These are phyloP conservation scores for Andricus curvator DNA, from an alignment of 2,888 invertebrate genomes.

Conservation along the genomic window DNA sequence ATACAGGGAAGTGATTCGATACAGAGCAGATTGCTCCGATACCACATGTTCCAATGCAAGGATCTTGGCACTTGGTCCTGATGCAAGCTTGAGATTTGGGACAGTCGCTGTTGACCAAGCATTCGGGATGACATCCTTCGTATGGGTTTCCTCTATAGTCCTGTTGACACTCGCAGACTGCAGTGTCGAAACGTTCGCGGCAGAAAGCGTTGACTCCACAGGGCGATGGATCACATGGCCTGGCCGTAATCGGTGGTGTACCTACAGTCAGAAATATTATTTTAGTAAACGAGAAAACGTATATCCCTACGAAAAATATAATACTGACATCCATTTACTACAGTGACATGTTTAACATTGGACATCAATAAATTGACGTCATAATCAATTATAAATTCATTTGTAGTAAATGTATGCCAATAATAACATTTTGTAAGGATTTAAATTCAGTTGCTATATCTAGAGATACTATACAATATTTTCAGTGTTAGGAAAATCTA, in stretches of 20 bases:
- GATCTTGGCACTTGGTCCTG: slow-evolving; percentile 85
- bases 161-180: slow-evolving; percentile 85
- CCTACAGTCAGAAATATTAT: slow-evolving; percentile 13
- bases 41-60: slow-evolving; percentile 89
- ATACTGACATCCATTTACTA: not conserved
- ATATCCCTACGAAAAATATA: slow-evolving; percentile 4
- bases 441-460: not conserved
- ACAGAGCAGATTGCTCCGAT: slow-evolving; percentile 82
- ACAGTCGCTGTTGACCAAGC: slow-evolving; percentile 86
- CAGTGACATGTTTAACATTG: not conserved
- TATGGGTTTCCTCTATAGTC: slow-evolving; percentile 85
- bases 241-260: slow-evolving; percentile 63
- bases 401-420: not conserved
- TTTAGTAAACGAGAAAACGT: not conserved
- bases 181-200: slow-evolving; percentile 83
- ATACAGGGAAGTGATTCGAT: slow-evolving; percentile 87
- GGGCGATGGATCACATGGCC: slow-evolving; percentile 86
- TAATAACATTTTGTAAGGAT: slow-evolving; percentile 17
- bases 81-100: slow-evolving; percentile 84
- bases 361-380: not conserved
- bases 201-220: slow-evolving; percentile 85
- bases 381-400: not conserved
- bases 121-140: slow-evolving; percentile 84
- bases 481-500: not conserved
- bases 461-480: not conserved